phyloP scores from a whole-genome alignment of 1,140 invertebrate genomes.

The Drosophila pachea region DNA sequence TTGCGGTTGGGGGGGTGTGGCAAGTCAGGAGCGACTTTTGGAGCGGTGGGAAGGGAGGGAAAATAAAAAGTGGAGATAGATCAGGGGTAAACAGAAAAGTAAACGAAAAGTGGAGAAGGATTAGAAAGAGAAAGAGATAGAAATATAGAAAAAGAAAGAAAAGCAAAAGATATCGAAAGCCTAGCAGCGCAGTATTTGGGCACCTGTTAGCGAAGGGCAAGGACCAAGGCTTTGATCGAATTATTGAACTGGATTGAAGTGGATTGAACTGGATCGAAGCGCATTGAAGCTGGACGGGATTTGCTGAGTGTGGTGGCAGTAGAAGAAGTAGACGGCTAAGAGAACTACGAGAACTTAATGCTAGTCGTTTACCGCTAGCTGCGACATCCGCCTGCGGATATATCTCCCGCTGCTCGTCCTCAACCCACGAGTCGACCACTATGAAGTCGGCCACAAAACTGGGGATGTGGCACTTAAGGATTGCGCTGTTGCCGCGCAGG shows the following conservation, averaged over 20 bases:
- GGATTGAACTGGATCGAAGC: slow-evolving; percentile 34
- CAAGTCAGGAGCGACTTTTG: slow-evolving; percentile 81
- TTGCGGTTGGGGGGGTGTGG: slow-evolving; percentile 76
- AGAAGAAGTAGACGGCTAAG: slow-evolving; percentile 42
- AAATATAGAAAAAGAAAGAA: slow-evolving; percentile 30
- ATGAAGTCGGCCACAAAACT: slow-evolving; percentile 95
- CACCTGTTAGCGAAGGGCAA: slow-evolving; percentile 22
- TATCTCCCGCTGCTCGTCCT: slow-evolving; percentile 85
- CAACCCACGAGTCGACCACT: slow-evolving; percentile 89
- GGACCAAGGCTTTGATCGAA: slow-evolving; percentile 21
- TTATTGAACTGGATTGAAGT: slow-evolving; percentile 37
- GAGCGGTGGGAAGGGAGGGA: slow-evolving; percentile 63
- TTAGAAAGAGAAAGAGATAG: slow-evolving; percentile 23
- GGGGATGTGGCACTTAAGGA: slow-evolving; percentile 95
- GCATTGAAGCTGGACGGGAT: slow-evolving; percentile 44
- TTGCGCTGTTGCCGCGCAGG: slow-evolving; percentile 91
- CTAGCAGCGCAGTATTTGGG: slow-evolving; percentile 61
- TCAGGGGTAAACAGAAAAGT: slow-evolving; percentile 8
- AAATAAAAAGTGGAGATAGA: slow-evolving; percentile 9
- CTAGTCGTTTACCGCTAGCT: slow-evolving; percentile 61
- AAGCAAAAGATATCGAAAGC: slow-evolving; percentile 51
- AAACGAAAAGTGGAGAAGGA: slow-evolving; percentile 10
- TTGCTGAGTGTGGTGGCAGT: slow-evolving; percentile 14
- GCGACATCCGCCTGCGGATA: slow-evolving; percentile 81
- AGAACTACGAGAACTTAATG: slow-evolving; percentile 38